Evolutionary conservation across 2,113 vertebrate species (phyloP).

Genomic region (Scolopax mira): DNA sequence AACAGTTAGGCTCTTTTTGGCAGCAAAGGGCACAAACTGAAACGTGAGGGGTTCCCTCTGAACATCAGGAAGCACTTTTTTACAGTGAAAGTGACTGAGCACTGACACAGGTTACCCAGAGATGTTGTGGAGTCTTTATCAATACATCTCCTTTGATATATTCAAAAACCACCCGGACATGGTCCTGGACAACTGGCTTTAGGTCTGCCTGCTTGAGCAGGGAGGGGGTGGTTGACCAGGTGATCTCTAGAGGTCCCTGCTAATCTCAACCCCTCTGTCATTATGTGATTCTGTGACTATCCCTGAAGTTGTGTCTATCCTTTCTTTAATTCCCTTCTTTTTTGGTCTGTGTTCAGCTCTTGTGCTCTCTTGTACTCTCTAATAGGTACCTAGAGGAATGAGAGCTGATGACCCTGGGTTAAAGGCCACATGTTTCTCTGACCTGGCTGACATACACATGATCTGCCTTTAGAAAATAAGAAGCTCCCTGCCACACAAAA

Average conservation of each 20-base stretch:
- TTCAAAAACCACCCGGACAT: background rate
- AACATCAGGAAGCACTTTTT: background rate
- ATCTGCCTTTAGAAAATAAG: background rate
- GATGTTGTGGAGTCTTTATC: background rate
- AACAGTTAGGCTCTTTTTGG: background rate
- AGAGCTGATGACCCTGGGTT: background rate
- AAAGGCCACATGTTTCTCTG: background rate
- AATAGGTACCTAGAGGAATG: background rate
- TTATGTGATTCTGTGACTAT: background rate
- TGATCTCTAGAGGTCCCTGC: background rate
- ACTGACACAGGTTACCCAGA: background rate
- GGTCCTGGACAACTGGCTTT: background rate
- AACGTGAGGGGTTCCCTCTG: background rate
- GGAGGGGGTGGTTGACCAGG: background rate
- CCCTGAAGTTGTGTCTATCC: background rate
- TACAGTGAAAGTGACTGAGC: background rate
- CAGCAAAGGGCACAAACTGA: background rate
- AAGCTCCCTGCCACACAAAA: too few species aligned
- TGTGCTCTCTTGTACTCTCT: background rate
- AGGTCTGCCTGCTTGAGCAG: background rate
- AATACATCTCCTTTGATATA: background rate
- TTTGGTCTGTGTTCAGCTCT: background rate
- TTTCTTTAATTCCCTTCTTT: background rate
- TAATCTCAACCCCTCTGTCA: background rate
- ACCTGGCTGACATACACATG: background rate